Percentiles rank a stretch among this genome's conserved stretches.
Conservation (phyloP, 2,797 vertebrate genomes). For the Sebastolobus alascanus region DNA sequence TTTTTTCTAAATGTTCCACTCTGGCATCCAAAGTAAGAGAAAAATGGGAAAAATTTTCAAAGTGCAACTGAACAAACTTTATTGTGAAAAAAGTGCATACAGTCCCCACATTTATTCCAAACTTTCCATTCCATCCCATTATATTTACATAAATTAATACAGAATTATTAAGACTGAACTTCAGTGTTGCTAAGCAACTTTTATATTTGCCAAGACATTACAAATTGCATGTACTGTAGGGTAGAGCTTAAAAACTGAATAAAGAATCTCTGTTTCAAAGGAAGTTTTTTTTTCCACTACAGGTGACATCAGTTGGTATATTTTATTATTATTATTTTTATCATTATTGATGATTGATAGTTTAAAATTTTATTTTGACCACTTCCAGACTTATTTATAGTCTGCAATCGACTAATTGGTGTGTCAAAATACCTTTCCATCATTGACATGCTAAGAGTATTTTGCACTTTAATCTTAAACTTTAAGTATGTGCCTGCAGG, state of each 20-base stretch:
- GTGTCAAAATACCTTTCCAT: neutral
- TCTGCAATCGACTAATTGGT: neutral
- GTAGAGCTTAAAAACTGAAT: neutral
- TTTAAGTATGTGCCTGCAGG: neutral
- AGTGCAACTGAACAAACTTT: neutral
- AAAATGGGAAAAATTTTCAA: neutral
- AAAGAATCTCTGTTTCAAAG: neutral
- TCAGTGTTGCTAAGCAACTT: slow-evolving; percentile 18
- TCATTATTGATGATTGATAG: neutral
- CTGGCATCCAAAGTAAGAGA: neutral
- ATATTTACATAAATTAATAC: neutral
- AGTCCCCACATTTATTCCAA: neutral
- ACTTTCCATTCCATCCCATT: too few species aligned
- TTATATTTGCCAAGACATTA: neutral
- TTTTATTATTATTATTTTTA: neutral
- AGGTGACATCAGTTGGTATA: too few species aligned
- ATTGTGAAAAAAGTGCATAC: neutral
- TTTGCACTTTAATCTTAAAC: neutral
- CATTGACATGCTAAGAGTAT: too few species aligned
- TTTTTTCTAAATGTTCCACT: neutral
- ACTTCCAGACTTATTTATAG: neutral
- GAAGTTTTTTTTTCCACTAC: too few species aligned
- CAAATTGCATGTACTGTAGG: neutral
- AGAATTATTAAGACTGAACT: neutral
- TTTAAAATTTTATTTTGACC: neutral